A percentile compares a stretch with the other conserved stretches of the same genome.
Evolutionary conservation across 2,113 vertebrate species (phyloP).

Genomic region (Pleuronectes platessa): DNA sequence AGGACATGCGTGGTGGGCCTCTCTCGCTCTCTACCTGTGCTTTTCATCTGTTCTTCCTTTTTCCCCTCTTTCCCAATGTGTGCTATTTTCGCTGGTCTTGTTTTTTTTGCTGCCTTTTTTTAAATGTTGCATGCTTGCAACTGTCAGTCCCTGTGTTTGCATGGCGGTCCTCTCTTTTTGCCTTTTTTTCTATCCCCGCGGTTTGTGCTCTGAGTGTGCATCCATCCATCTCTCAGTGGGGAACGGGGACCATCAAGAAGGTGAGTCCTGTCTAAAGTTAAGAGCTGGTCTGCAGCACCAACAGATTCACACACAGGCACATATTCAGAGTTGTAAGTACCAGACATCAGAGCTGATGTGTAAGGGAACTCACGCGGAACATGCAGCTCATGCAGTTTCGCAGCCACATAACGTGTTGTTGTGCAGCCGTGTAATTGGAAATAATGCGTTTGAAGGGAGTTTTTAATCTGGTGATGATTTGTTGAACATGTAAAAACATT

Average conservation of each 20-base stretch:
- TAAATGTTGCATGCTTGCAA: conserved; percentile 14
- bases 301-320: background rate
- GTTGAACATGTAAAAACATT: background rate
- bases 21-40: conserved; percentile 25
- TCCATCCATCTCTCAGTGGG: conserved; percentile 25
- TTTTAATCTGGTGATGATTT: conserved; percentile 1
- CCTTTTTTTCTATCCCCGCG: conserved; percentile 15
- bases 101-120: conserved; percentile 19
- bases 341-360: conserved; percentile 3
- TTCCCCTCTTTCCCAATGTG: conserved; percentile 20
- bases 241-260: conserved; percentile 50
- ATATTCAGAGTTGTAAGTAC: conserved; percentile 1
- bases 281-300: conserved; percentile 15
- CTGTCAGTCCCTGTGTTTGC: conserved; percentile 3
- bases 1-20: conserved; percentile 63
- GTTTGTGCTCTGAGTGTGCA: conserved; percentile 20
- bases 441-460: background rate
- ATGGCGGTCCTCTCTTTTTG: background rate
- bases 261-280: conserved; percentile 71
- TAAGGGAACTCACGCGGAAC: conserved; percentile 4
- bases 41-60: conserved; percentile 37
- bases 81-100: background rate
- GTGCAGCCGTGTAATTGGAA: background rate
- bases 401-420: background rate
- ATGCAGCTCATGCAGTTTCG: conserved; percentile 2